These are phyloP conservation scores for Rhinoptilus africanus DNA, from an alignment of 2,113 vertebrate species.

Conservation along the genomic window DNA sequence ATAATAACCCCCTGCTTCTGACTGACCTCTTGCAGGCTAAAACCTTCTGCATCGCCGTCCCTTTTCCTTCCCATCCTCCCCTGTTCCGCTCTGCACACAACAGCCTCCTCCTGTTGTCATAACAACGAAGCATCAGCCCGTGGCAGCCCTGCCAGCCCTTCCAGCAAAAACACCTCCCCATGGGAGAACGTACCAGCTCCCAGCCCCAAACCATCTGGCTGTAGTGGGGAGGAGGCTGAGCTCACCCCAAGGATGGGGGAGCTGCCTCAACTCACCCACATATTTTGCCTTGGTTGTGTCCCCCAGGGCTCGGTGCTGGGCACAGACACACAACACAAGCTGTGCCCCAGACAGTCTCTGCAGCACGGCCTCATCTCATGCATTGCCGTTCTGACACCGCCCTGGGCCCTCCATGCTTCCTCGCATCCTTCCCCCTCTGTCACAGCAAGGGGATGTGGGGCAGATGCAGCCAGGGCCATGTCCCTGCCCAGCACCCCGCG, in stretches of 20 bases:
- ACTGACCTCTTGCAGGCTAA: background rate
- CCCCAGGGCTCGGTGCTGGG: background rate
- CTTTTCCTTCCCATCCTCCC: background rate
- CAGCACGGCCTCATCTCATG: background rate
- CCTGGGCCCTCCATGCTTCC: fast-evolving
- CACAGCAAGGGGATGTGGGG: background rate
- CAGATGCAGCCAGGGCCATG: background rate
- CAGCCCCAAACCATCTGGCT: background rate
- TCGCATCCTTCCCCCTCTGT: background rate
- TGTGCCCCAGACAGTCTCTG: fast-evolving
- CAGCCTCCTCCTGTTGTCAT: conserved; percentile 46
- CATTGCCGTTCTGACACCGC: fast-evolving
- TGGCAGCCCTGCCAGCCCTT: background rate
- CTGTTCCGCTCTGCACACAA: background rate
- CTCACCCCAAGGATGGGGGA: background rate
- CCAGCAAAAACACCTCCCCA: background rate
- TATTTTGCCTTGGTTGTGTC: fast-evolving
- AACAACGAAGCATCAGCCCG: conserved; percentile 24
- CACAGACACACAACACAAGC: fast-evolving
- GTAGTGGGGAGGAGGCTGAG: fast-evolving
- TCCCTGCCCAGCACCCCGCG: background rate
- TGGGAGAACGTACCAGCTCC: background rate
- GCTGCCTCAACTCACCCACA: background rate
- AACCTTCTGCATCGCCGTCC: background rate
- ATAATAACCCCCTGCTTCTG: background rate